Base-by-base conservation (phyloP, 2,888 invertebrate genomes). In the Chaitophorus viminalis region DNA sequence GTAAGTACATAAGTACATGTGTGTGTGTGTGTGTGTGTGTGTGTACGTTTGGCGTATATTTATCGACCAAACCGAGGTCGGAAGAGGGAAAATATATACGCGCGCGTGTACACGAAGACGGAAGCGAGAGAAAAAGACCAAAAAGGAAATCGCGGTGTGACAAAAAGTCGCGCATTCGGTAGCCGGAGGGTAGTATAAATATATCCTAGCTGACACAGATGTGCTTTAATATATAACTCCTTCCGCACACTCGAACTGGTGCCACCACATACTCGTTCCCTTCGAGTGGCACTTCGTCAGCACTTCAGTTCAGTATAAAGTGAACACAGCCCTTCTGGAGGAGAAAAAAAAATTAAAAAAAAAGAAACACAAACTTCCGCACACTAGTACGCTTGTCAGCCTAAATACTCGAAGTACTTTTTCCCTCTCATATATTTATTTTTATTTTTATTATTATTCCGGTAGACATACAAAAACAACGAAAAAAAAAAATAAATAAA, bases 351-450 rank as follows among this genome's bases (percentile, higher is more conserved):
- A 29, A 46, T 60, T 21, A 29, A 11, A 36, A 39, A 52, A 54
- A 21, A 86, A 78, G 31, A 78, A 81, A 74, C 21, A 87, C 36
- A 87, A 87, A 87, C 86, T 87, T 79, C 79, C 54, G 39, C 81
- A 74, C 81, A 36, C 86, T 46, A 68, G 70, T 21, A 78, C 77
- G 36, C 70, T 60, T 81, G 87, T 87, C 81, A 46, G 87, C 31
- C 87, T 87, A 81, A 87, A 87, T 87, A 87, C 87, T 87, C 46
- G 81, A 81, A 72, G 81, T 78, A 79, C 60, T 77, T 36, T 86
- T 54, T 78, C 33, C 29, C 77, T 70, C 68, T 86, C 77, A 54
- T 29, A 11, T 72, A 6, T 72, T 11, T 77, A 4, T 78, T n/a
- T 31, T 21, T 77, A 21, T 21, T 54, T 83, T 83, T 84, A 25